Evolutionary conservation across 2,113 vertebrate genomes (phyloP).

Genomic region (Pygoscelis adeliae): DNA sequence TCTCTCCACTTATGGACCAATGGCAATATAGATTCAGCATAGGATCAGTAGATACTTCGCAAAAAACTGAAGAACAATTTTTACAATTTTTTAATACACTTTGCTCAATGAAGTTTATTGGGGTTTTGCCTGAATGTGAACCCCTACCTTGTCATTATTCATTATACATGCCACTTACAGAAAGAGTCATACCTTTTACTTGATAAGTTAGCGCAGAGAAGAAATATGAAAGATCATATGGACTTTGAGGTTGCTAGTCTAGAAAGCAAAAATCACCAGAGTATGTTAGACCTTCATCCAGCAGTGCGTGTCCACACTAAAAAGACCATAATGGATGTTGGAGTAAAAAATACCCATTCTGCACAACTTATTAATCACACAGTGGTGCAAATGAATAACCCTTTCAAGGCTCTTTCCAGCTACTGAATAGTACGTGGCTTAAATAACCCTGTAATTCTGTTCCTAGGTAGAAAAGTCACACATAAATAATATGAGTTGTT

Average conservation of each 20-base stretch:
- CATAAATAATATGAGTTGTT: not conserved
- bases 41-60: not conserved
- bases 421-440: not conserved
- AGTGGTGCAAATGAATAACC: not conserved
- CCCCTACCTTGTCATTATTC: not conserved
- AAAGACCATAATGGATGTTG: not conserved
- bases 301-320: not conserved
- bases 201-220: not conserved
- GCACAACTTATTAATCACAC: not conserved
- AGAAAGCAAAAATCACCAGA: not conserved
- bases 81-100: not conserved
- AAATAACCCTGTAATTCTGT: not conserved
- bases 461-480: not conserved
- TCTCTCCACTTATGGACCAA: not conserved
- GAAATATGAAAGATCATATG: not conserved
- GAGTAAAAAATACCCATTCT: not conserved
- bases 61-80: not conserved
- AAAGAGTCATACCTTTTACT: not conserved
- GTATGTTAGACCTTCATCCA: not conserved
- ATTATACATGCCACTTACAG: not conserved
- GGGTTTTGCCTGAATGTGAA: not conserved
- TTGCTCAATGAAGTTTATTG: not conserved
- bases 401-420: not conserved
- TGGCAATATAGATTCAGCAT: not conserved
- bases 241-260: not conserved